phyloP scores from a whole-genome alignment of 2,888 invertebrate genomes.

The Mactromeris polynyma region DNA sequence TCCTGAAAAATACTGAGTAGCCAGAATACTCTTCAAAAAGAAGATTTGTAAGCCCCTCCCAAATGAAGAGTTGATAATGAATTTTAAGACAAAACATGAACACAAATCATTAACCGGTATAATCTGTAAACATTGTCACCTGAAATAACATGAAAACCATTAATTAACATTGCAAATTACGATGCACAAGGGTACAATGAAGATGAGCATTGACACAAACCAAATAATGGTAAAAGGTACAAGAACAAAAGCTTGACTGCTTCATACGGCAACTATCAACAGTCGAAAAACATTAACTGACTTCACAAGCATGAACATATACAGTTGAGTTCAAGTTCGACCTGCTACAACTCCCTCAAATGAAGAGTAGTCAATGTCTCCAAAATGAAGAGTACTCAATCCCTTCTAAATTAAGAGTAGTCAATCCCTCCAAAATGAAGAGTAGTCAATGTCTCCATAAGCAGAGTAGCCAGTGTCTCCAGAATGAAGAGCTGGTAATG shows the following conservation, averaged over 20 bases:
- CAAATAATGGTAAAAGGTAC: background rate
- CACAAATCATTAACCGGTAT: conserved; percentile 20
- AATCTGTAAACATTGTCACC: background rate
- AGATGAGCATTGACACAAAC: background rate
- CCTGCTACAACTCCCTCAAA: too few species aligned
- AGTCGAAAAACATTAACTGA: background rate
- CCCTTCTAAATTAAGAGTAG: too few species aligned
- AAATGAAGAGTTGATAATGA: background rate
- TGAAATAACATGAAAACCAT: background rate
- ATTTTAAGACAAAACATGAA: conserved; percentile 8
- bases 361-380: too few species aligned
- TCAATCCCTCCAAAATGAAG: too few species aligned
- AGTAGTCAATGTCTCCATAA: too few species aligned
- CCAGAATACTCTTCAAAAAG: too few species aligned
- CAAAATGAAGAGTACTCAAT: too few species aligned
- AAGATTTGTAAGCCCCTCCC: background rate
- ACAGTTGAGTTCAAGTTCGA: too few species aligned
- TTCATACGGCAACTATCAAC: background rate
- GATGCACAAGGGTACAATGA: background rate
- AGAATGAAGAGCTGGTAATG: too few species aligned
- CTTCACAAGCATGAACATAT: too few species aligned
- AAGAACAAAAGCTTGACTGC: background rate
- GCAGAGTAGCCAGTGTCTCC: too few species aligned
- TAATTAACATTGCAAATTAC: background rate
- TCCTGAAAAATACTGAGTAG: too few species aligned